Percentiles rank a stretch among this genome's conserved stretches.
These are phyloP conservation scores for Leptinotarsa lineolata DNA, from an alignment of 1,140 invertebrate genomes.

Conservation along the genomic window DNA sequence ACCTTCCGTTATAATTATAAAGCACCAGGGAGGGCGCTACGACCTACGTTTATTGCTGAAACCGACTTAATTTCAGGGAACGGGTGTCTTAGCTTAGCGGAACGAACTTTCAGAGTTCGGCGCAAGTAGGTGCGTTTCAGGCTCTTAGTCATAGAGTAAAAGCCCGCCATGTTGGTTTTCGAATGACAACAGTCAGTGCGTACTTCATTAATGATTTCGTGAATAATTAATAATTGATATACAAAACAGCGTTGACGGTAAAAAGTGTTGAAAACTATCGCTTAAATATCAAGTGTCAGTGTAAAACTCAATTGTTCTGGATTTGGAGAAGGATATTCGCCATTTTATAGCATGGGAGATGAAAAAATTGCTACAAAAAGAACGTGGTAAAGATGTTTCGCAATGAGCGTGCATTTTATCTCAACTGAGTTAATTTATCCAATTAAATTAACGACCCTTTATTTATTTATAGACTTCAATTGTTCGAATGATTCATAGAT, in stretches of 20 bases:
- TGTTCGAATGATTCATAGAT: neutral
- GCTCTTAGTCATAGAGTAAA: slow-evolving; percentile 17
- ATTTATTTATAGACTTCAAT: neutral
- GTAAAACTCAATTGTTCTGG: slow-evolving; percentile 13
- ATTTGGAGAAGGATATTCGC: slow-evolving; percentile 6
- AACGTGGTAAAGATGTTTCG: neutral
- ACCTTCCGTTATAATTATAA: slow-evolving; percentile 33
- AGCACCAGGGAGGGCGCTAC: neutral
- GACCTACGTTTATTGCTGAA: slow-evolving; percentile 28
- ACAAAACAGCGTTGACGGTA: too few species aligned
- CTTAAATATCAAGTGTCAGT: neutral
- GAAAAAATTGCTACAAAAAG: neutral
- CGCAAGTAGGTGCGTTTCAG: slow-evolving; percentile 10
- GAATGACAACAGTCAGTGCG: neutral
- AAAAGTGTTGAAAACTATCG: neutral
- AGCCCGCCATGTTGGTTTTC: slow-evolving; percentile 25
- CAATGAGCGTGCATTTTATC: neutral
- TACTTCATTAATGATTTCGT: slow-evolving; percentile 3
- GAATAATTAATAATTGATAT: neutral
- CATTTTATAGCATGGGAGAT: slow-evolving; percentile 16
- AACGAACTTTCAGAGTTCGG: neutral
- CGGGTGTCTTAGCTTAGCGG: slow-evolving; percentile 19
- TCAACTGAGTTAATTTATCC: neutral
- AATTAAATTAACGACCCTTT: neutral
- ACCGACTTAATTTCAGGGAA: slow-evolving; percentile 9